These are phyloP conservation scores for Linyphia triangularis DNA, from an alignment of 2,888 invertebrate species.

Conservation along the genomic window DNA sequence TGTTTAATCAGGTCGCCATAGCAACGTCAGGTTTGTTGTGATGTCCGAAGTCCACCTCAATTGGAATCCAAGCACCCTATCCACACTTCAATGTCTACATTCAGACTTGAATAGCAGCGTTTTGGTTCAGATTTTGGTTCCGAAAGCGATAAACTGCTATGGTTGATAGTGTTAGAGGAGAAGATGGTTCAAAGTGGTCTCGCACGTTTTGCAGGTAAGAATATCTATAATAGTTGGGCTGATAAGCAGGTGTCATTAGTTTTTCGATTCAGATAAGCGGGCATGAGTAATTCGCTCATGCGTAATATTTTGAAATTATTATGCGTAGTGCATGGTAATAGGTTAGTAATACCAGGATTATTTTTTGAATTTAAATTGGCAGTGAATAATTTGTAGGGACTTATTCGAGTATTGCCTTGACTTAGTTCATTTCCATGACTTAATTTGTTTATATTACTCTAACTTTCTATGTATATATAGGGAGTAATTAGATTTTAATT, in stretches of 20 bases:
- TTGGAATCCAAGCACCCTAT: constrained; percentile 7
- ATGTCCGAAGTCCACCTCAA: constrained; percentile 30
- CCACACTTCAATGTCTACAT: constrained; percentile 20
- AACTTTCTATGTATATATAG: too few relatives aligned
- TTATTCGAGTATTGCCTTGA: too few relatives aligned
- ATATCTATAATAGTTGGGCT: not conserved
- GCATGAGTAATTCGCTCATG: not conserved
- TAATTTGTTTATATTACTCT: too few relatives aligned
- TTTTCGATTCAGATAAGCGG: not conserved
- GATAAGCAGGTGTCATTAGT: not conserved
- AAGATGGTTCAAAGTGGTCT: constrained; percentile 66
- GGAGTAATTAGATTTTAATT: too few relatives aligned
- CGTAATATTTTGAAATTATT: not conserved
- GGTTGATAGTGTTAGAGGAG: constrained; percentile 60
- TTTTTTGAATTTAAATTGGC: too few relatives aligned
- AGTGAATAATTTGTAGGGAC: too few relatives aligned
- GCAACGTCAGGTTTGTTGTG: constrained; percentile 66
- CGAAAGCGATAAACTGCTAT: constrained; percentile 4
- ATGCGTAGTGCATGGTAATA: not conserved
- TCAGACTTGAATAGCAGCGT: not conserved
- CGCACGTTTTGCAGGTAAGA: constrained; percentile 67
- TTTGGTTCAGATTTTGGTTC: not conserved
- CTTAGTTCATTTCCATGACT: too few relatives aligned
- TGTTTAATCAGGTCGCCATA: constrained; percentile 61
- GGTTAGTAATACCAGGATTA: too few relatives aligned